Base-by-base conservation (phyloP, 1,140 invertebrate species). In the Hirudo medicinalis region DNA sequence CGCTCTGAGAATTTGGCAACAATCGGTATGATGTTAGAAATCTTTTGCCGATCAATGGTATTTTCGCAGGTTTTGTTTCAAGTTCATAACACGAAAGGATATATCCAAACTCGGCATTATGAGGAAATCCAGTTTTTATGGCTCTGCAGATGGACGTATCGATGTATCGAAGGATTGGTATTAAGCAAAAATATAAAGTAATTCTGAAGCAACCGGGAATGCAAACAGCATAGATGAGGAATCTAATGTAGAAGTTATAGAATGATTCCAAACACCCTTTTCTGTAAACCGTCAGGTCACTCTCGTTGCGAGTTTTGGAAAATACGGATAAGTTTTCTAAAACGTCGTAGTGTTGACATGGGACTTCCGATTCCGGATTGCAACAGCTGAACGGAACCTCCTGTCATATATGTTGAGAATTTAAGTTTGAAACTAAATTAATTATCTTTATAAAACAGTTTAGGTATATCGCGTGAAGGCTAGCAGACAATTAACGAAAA, bases 81-180 rank as follows among this genome's bases (percentile, higher is more conserved):
- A 32, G 57, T 63, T 63, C 57, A 32, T 19, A 63, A 20, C 3
- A 63, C 11, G 11, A 13, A 22, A 63, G 13, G 22, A 63, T 3
- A 15, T 63, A 63, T 25, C 57, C 57, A 32, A 25, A 63, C 20
- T 63, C 57, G 20, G 57, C 57, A 63, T 63, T 63, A 13, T 63
- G 57, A 22, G 57, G 57, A 63, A 63, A 63, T 25, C 57, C 57
- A 32, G 57, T 63, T 63, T 63, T 63, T 25, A 63, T 63, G 29
- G 57, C 57, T 63, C 57, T 22, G 57, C 17, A 63, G 22, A 63
- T 63, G 57, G 57, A 63, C 11, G 57, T 63, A 63, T 63, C 57
- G 1, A 63, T 8, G 29, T 63, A 63, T 63, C 57, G 9, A 4
- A 63, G 17, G 22, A 63, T 63, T 1, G 57, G 57, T 32, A 63